Base-by-base conservation (phyloP, 2,888 invertebrate species). In the Opisthograptis luteolata region DNA sequence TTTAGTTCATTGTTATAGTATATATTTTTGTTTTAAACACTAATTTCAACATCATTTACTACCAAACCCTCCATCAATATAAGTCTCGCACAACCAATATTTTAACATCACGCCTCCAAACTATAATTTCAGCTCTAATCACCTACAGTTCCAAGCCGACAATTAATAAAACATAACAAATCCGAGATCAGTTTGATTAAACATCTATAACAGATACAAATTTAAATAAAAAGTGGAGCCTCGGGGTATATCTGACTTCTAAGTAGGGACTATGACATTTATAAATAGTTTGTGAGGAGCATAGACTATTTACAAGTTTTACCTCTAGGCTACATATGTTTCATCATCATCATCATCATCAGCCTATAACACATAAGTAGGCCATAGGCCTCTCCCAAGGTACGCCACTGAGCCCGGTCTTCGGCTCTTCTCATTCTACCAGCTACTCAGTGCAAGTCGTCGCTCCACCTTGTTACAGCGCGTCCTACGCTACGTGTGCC, bases 21-120 rank as follows among this genome's bases (percentile, higher is more conserved):
- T 6, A 3, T 6, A 7, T 6, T 5, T 1, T n/a, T 1, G 9
- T 8, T 4, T 5, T 7, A 15, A 20, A 7, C 1, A 30, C 8
- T 12, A 8, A n/a, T 22, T 22, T 32, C 6, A 37, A 17, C 1
- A 15, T 6, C n/a, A 28, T 19, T 22, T 22, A 9, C 8, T 17
- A 12, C 15, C 6, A 15, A 31, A 9, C 9, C 12, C 2, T n/a
- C n/a, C 5, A 22, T 22, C 5, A 9, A 35, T 37, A 25, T 10
- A 10, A 9, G 30, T 34, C 14, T 32, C 27, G 5, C 10, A 35
- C 7, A 27, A 17, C 27, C 10, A 31, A 70, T 73, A 66, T 56
- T 52, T 73, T 66, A 72, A 55, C 54, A 66, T 73, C 61, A 72
- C 77, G 76, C 77, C 76, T 75, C 53, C 51, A 54, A 68, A 60